These are phyloP conservation scores for Pyrrhia umbra DNA, from an alignment of 2,888 invertebrate species.

Conservation along the genomic window DNA sequence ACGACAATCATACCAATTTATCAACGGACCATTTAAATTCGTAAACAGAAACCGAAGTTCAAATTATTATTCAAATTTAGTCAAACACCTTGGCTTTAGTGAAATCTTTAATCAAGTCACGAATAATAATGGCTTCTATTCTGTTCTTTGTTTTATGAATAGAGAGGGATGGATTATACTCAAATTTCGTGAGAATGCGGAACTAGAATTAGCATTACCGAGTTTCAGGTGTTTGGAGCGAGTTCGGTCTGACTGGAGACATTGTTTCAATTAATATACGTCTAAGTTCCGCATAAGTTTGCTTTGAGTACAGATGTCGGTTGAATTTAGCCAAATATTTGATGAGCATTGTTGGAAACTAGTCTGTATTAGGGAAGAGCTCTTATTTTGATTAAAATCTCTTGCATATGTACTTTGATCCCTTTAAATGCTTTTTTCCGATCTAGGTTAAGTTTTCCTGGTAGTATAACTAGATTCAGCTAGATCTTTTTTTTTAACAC, in stretches of 20 bases:
- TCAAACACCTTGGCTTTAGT: slow-evolving; percentile 17
- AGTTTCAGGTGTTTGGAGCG: slow-evolving; percentile 10
- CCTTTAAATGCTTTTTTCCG: too few relatives aligned
- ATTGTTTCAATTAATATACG: slow-evolving; percentile 1
- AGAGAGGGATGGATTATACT: background rate
- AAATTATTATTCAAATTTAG: slow-evolving; percentile 39
- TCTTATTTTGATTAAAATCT: background rate
- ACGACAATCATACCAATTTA: background rate
- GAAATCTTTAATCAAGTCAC: slow-evolving; percentile 4
- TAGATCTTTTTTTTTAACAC: too few relatives aligned
- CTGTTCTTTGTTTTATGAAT: background rate
- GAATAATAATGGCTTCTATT: slow-evolving; percentile 19
- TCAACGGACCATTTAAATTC: background rate
- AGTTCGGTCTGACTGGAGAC: background rate
- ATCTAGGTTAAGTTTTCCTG: too few relatives aligned
- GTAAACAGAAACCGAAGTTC: slow-evolving; percentile 1
- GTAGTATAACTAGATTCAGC: too few relatives aligned
- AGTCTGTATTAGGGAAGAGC: background rate
- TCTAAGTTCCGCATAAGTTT: background rate
- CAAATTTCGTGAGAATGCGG: background rate
- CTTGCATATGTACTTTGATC: too few relatives aligned
- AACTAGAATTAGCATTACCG: background rate
- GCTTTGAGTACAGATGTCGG: background rate
- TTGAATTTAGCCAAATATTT: background rate
- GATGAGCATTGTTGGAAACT: background rate